These are phyloP conservation scores for Drusus annulatus DNA, from an alignment of 1,140 invertebrate species.

Conservation along the genomic window DNA sequence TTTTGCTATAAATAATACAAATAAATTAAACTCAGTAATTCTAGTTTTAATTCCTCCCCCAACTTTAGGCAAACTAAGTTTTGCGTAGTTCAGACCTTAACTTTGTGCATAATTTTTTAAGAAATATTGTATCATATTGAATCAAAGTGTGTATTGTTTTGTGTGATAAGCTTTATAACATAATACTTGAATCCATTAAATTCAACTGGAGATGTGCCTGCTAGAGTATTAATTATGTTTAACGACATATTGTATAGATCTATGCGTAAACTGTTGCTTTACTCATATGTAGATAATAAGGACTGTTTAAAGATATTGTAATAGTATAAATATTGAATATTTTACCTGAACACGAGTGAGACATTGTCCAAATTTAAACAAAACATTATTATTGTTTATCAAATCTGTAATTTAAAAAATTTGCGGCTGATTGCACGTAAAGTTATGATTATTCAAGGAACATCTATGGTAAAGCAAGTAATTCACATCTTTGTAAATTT, in stretches of 20 bases:
- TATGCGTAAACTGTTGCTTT: constrained; percentile 42
- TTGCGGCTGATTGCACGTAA: too few relatives aligned
- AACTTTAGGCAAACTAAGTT: neutral
- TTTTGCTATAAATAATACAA: too few relatives aligned
- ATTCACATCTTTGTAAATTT: too few relatives aligned
- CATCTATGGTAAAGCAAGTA: too few relatives aligned
- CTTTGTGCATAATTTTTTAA: neutral
- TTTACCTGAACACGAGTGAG: constrained; percentile 20
- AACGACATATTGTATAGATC: constrained; percentile 27
- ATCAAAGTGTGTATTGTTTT: constrained; percentile 34
- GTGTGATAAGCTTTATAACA: constrained; percentile 25
- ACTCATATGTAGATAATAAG: constrained; percentile 9
- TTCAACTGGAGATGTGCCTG: constrained; percentile 52
- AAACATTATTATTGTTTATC: too few relatives aligned
- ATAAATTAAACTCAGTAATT: neutral
- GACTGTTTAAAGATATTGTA: constrained; percentile 30
- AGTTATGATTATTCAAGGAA: too few relatives aligned
- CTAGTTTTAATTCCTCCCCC: neutral
- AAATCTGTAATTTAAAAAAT: too few relatives aligned
- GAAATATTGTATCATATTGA: constrained; percentile 6
- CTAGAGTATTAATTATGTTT: constrained; percentile 34
- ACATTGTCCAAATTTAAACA: neutral
- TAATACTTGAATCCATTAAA: constrained; percentile 13
- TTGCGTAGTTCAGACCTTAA: neutral
- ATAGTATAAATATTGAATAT: constrained; percentile 9